These are phyloP conservation scores for Drosophila paucipuncta DNA, from an alignment of 2,888 invertebrate genomes.

Conservation along the genomic window DNA sequence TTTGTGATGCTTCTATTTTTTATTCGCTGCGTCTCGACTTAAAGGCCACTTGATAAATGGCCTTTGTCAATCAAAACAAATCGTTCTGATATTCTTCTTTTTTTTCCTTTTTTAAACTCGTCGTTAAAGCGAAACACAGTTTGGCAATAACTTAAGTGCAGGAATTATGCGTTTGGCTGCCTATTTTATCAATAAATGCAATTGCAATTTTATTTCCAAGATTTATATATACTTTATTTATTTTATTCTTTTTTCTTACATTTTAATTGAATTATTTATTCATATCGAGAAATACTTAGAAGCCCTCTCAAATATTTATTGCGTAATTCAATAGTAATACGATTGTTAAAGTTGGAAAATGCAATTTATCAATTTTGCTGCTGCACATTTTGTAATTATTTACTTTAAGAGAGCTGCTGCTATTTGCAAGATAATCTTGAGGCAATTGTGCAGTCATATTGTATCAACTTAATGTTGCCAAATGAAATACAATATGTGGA, in stretches of 20 bases:
- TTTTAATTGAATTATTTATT: not conserved
- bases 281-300: not conserved
- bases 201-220: not conserved
- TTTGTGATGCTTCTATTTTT: slow-evolving; percentile 43
- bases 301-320: not conserved
- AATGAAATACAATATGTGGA: slow-evolving; percentile 56
- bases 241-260: not conserved
- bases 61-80: slow-evolving; percentile 9
- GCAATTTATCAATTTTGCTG: not conserved
- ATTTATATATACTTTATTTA: not conserved
- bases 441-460: slow-evolving; percentile 21
- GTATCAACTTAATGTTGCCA: slow-evolving; percentile 8
- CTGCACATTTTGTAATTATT: not conserved
- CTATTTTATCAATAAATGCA: not conserved
- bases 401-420: slow-evolving; percentile 2
- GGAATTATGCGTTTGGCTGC: not conserved
- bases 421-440: not conserved
- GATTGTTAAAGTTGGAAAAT: not conserved
- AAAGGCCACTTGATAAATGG: slow-evolving; percentile 51
- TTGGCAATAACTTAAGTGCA: not conserved
- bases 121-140: not conserved
- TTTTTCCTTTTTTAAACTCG: not conserved
- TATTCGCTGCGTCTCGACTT: slow-evolving; percentile 2
- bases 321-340: no score
- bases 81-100: not conserved